phyloP scores from a whole-genome alignment of 2,888 invertebrate genomes.

The Steromphala cineraria region DNA sequence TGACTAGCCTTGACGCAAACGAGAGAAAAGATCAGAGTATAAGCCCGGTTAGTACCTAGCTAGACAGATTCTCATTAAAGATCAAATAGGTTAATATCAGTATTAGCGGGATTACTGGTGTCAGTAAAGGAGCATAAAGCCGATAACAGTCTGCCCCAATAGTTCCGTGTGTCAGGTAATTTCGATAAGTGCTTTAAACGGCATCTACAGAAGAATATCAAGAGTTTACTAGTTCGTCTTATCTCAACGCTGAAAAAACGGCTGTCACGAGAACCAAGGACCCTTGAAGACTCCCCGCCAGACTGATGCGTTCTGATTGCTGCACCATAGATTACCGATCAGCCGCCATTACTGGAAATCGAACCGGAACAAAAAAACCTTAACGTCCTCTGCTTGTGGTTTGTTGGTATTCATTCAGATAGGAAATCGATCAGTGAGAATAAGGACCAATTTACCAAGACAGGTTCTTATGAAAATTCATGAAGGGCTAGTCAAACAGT shows the following conservation, averaged over 20 bases:
- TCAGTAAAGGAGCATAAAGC: too few species aligned
- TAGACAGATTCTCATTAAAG: too few species aligned
- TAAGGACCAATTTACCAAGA: slow-evolving; percentile 6
- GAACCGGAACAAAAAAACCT: neutral
- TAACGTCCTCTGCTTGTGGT: neutral
- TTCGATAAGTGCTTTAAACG: neutral
- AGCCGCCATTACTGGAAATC: slow-evolving; percentile 1
- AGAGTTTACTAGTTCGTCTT: neutral
- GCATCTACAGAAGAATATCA: neutral
- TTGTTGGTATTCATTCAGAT: slow-evolving; percentile 8
- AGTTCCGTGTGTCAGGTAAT: too few species aligned
- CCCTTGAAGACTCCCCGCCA: neutral
- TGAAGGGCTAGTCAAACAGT: neutral
- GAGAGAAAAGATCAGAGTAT: too few species aligned
- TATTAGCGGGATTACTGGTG: too few species aligned
- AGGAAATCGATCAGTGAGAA: neutral
- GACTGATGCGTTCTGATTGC: neutral
- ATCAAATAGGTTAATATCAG: too few species aligned
- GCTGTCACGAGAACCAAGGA: neutral
- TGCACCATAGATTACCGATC: neutral
- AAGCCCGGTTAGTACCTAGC: too few species aligned
- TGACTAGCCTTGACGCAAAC: too few species aligned
- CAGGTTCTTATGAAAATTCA: slow-evolving; percentile 6
- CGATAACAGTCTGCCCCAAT: too few species aligned
- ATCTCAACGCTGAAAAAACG: neutral